Evolutionary conservation across 2,113 vertebrate genomes (phyloP).

Genomic region (Narcine bancroftii): DNA sequence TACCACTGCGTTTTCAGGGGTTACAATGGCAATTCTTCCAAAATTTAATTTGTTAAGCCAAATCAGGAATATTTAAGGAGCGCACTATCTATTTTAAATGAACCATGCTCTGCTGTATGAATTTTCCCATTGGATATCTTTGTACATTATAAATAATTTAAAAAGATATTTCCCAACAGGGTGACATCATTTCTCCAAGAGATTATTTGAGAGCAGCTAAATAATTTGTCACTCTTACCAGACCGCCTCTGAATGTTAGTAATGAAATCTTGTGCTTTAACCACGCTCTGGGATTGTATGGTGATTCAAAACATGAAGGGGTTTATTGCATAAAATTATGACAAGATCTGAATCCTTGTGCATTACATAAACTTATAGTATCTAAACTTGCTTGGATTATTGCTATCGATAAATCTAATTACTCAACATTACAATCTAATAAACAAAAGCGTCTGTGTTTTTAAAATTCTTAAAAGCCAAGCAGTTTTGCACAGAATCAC

Average conservation of each 20-base stretch:
- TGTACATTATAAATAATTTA: neutral
- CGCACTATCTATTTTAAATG: neutral
- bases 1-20: too few species aligned
- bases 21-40: too few species aligned
- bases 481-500: neutral
- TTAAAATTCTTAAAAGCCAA: neutral
- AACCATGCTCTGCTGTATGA: neutral
- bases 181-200: neutral
- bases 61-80: neutral
- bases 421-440: neutral
- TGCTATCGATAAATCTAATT: neutral
- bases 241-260: neutral
- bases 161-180: neutral
- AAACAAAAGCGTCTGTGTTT: neutral
- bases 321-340: neutral
- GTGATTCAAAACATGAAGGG: neutral
- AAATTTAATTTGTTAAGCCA: neutral
- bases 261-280: neutral
- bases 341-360: neutral
- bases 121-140: neutral
- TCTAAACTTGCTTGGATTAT: neutral
- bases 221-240: slow-evolving; percentile 13
- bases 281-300: neutral
- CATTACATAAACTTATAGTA: neutral
- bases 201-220: neutral